Base-by-base conservation (phyloP, 2,888 invertebrate genomes). In the Phaonia tiefii region DNA sequence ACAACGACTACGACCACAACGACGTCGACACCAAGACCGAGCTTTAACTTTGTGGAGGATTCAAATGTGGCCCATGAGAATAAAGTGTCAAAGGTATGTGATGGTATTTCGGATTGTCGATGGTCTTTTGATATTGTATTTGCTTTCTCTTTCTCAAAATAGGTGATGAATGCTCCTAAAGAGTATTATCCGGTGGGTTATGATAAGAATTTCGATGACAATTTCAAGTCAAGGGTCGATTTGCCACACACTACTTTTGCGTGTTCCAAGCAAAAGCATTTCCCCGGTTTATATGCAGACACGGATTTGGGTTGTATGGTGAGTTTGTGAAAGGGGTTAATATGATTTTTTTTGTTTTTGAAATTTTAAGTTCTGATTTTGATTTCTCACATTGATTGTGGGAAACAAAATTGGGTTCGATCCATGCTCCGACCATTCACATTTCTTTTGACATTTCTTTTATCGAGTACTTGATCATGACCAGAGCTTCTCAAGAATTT, bases 251-350 rank as follows among this genome's bases (percentile, higher is more conserved):
- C 97, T 0, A 94, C 92, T 78, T 97, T 97, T 90, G 94, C 95
- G 82, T 97, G 97, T 87, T 96, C 96, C 0, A 95, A 96, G 86
- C 97, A 97, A 89, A 96, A 96, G 87, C 96, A 97, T 90, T 97
- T 97, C 88, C 97, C 97, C 0, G 97, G 97, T 46, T 91, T 97
- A 11, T 97, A 97, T 85, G 97, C 96, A 0, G 97, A 97, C 86
- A 96, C 96, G 86, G 95, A 95, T 91, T 92, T 97, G 44, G 97
- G 96, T 20, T 97, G 97, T 90, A 97, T 97, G 97, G 97, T 97
- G 88, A 93, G 84, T 25, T 69, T n/a, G n/a, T n/a, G n/a, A n/a
- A n/a, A n/a, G n/a, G n/a, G n/a, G n/a, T n/a, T n/a, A n/a, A n/a
- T n/a, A n/a, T n/a, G n/a, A n/a, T n/a, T n/a, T n/a, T n/a, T n/a